Evolutionary conservation across 2,888 invertebrate species (phyloP).

Genomic region (Stenodema calcarata): DNA sequence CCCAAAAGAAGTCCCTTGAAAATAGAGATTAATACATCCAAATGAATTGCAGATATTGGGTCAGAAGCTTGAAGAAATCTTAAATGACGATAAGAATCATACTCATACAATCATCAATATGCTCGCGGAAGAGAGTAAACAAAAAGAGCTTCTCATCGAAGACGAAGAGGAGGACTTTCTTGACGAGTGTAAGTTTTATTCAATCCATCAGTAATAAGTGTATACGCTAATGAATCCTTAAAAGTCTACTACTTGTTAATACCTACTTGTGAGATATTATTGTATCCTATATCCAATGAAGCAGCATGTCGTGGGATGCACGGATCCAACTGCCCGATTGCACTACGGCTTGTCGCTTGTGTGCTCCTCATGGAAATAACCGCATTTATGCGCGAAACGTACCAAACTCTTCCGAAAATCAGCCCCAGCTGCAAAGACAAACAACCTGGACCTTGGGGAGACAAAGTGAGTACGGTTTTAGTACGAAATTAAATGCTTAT

Average conservation of each 20-base stretch:
- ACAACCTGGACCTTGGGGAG: slow-evolving; percentile 44
- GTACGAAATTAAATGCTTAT: neutral
- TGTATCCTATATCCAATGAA: neutral
- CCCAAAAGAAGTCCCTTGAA: too few relatives aligned
- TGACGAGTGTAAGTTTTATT: slow-evolving; percentile 84
- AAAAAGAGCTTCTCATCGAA: slow-evolving; percentile 78
- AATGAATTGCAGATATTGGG: slow-evolving; percentile 72
- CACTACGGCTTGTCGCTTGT: slow-evolving; percentile 90
- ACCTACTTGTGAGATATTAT: too few relatives aligned
- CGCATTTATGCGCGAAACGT: slow-evolving; percentile 94
- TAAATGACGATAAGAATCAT: slow-evolving; percentile 79
- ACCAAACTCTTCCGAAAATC: slow-evolving; percentile 66
- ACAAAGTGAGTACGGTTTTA: slow-evolving; percentile 9
- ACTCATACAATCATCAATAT: slow-evolving; percentile 72
- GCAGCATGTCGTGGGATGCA: slow-evolving; percentile 72
- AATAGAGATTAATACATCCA: neutral
- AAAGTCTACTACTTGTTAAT: too few relatives aligned
- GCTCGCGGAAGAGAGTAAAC: slow-evolving; percentile 78
- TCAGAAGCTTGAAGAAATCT: slow-evolving; percentile 86
- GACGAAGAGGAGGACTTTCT: slow-evolving; percentile 97
- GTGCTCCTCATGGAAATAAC: slow-evolving; percentile 96
- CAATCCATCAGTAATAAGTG: too few relatives aligned
- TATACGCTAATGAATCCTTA: too few relatives aligned
- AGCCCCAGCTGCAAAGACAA: slow-evolving; percentile 35
- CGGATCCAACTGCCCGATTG: slow-evolving; percentile 86